phyloP scores from a whole-genome alignment of 2,888 invertebrate genomes.

The Plebejus argus region DNA sequence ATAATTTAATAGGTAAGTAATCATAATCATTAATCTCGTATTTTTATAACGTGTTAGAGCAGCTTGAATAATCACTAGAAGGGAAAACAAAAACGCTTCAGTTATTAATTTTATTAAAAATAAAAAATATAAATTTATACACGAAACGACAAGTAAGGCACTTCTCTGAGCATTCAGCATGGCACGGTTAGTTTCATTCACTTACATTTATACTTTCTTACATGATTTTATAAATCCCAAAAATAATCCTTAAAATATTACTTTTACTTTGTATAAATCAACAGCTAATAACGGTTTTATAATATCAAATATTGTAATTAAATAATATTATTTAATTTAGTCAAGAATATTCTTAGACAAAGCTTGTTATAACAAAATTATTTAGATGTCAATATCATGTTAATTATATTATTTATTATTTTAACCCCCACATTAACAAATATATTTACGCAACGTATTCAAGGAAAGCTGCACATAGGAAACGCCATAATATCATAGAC shows the following conservation, averaged over 20 bases:
- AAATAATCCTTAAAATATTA: not conserved
- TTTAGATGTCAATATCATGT: not conserved
- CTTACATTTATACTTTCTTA: not conserved
- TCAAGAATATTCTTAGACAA: not conserved
- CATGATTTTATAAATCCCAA: not conserved
- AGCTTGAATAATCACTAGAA: not conserved
- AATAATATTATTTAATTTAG: not conserved
- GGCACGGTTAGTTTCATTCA: constrained; percentile 54
- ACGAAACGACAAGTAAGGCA: constrained; percentile 45
- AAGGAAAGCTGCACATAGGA: too few species aligned
- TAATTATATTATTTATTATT: not conserved
- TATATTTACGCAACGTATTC: too few species aligned
- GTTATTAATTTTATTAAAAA: constrained; percentile 62
- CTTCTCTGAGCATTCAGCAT: constrained; percentile 56
- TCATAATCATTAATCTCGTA: too few species aligned
- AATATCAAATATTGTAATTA: not conserved
- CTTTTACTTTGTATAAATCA: not conserved
- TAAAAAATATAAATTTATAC: constrained; percentile 50
- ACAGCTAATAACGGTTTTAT: not conserved
- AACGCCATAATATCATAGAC: too few species aligned
- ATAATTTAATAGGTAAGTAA: too few species aligned
- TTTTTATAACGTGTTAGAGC: too few species aligned
- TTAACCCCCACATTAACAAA: not conserved
- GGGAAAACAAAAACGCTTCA: constrained; percentile 33
- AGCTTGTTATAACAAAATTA: not conserved